Percentiles rank a stretch among this genome's conserved stretches.
phyloP scores from a whole-genome alignment of 2,888 invertebrate species.

The Criorhina ranunculi region DNA sequence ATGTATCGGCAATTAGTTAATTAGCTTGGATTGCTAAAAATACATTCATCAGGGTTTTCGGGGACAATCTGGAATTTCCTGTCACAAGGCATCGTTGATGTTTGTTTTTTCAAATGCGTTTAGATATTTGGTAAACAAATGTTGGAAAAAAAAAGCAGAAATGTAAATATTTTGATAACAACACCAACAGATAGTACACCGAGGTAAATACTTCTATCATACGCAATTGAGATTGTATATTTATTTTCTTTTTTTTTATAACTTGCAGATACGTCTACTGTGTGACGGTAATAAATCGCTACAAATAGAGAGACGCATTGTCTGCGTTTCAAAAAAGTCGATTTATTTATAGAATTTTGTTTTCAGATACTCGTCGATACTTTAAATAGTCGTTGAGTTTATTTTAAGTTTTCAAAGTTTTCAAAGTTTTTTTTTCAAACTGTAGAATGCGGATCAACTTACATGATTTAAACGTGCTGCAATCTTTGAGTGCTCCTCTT shows the following conservation, averaged over 20 bases:
- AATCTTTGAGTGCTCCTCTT: slow-evolving; percentile 94
- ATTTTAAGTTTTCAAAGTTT: slow-evolving; percentile 31
- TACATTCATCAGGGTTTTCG: slow-evolving; percentile 5
- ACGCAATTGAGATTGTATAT: slow-evolving; percentile 8
- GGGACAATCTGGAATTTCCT: slow-evolving; percentile 16
- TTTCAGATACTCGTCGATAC: slow-evolving; percentile 5
- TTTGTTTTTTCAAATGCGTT: slow-evolving; percentile 1
- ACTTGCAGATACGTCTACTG: slow-evolving; percentile 36
- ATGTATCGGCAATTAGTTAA: slow-evolving; percentile 6
- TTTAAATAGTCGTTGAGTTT: slow-evolving; percentile 38
- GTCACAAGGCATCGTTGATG: not conserved
- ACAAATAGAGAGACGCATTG: slow-evolving; percentile 49
- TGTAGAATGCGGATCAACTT: slow-evolving; percentile 82
- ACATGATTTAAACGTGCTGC: slow-evolving; percentile 92
- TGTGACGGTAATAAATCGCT: slow-evolving; percentile 37
- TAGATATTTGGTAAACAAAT: slow-evolving; percentile 33
- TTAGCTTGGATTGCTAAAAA: slow-evolving; percentile 33
- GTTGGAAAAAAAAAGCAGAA: no score
- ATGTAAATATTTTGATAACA: slow-evolving; percentile 49
- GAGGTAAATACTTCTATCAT: slow-evolving; percentile 27
- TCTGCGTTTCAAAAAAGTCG: slow-evolving; percentile 28
- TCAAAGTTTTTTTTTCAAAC: slow-evolving; percentile 9
- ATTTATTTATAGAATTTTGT: slow-evolving; percentile 52
- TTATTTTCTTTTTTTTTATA: slow-evolving; percentile 41
- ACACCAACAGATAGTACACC: slow-evolving; percentile 30